phyloP scores from a whole-genome alignment of 2,113 vertebrate species.

The Xenus cinereus region DNA sequence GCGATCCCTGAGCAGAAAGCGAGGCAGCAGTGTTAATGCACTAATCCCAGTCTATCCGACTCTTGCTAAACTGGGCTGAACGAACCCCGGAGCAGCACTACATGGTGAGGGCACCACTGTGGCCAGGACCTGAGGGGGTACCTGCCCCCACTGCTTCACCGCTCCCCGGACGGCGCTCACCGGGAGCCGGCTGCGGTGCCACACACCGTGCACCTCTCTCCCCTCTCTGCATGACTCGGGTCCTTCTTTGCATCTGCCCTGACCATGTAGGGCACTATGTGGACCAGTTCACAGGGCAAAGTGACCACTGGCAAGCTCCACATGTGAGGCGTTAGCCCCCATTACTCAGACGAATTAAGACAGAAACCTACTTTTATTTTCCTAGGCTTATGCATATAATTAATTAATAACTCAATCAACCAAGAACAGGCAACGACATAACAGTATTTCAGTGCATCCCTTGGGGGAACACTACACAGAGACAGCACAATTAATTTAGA shows the following conservation, averaged over 20 bases:
- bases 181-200: not conserved
- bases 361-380: slow-evolving; percentile 22
- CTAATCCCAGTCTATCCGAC: not conserved
- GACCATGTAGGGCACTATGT: fast-evolving
- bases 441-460: slow-evolving; percentile 38
- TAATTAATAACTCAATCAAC: slow-evolving; percentile 59
- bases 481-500: slow-evolving; percentile 50
- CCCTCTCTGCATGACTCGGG: fast-evolving
- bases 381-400: slow-evolving; percentile 13
- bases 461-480: slow-evolving; percentile 20
- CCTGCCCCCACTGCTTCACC: not conserved
- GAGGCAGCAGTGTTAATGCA: fast-evolving
- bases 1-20: not conserved
- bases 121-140: not conserved
- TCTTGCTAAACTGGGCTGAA: not conserved
- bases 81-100: not conserved
- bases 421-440: slow-evolving; percentile 36
- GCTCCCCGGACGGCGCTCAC: fast-evolving
- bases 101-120: fast-evolving
- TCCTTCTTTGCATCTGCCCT: not conserved
- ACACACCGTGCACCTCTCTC: fast-evolving
- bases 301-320: not conserved
- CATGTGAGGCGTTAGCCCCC: not conserved
- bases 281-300: not conserved
- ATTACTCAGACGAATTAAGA: not conserved